Conservation (phyloP, 2,888 invertebrate species). For the Terebella lapidaria region DNA sequence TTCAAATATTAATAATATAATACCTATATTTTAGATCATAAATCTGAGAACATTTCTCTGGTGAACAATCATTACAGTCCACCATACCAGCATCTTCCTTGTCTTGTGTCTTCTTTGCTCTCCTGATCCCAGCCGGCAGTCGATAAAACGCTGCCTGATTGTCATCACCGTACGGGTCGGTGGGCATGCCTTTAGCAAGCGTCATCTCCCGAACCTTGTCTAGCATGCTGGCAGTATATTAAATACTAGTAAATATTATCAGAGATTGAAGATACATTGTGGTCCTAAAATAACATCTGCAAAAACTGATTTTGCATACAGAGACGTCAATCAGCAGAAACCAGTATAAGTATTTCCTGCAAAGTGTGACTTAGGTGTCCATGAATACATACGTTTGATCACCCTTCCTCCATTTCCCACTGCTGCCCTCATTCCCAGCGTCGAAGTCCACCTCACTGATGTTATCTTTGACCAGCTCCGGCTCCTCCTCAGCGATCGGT, state of each 20-base stretch:
- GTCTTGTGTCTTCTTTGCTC: constrained; percentile 35
- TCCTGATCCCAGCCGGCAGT: constrained; percentile 46
- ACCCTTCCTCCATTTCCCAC: constrained; percentile 7
- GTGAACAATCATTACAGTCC: no score
- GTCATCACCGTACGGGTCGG: constrained; percentile 48
- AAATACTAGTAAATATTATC: no score
- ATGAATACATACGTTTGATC: constrained; percentile 5
- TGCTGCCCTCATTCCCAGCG: neutral
- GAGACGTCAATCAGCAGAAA: no score
- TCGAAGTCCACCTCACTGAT: constrained; percentile 32
- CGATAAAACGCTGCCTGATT: constrained; percentile 49
- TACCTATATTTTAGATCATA: no score
- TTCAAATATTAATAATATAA: no score
- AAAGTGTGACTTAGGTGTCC: no score
- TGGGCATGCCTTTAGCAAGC: constrained; percentile 22
- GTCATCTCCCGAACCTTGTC: constrained; percentile 31
- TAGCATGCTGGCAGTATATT: constrained; percentile 38
- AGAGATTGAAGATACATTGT: neutral
- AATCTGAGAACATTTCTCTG: no score
- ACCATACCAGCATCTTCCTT: constrained; percentile 38
- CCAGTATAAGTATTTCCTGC: no score
- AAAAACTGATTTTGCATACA: no score
- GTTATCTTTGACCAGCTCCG: constrained; percentile 38
- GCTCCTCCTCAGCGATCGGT: constrained; percentile 29
- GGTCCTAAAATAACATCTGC: no score